Base-by-base conservation (phyloP, 2,797 vertebrate genomes). In the Sebastes nivosus region DNA sequence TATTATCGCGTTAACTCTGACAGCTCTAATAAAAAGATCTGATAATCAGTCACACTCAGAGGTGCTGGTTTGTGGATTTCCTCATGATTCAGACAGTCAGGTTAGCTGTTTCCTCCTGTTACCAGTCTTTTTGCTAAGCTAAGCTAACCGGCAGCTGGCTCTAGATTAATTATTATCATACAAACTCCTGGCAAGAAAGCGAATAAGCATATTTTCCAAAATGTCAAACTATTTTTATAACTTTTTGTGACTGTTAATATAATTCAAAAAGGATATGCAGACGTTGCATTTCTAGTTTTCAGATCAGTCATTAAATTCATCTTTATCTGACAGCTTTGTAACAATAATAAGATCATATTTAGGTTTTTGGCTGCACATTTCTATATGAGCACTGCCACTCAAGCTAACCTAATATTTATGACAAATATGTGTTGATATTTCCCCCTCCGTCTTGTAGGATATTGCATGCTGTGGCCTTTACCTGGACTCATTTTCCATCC, bases 391-490 rank as follows among this genome's bases (percentile, higher is more conserved):
- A 29, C 61, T 67, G 38, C 20, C 27, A 63, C 54, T 66, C 12
- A 50, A 50, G 5, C 25, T 58, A 20, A 11, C 32, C 18, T 57
- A 29, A 8, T 55, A 10, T 54, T 54, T 24, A n/a, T 72, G 22
- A 52, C 20, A 64, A 68, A 59, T 42, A 60, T 18, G 12, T 59
- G 16, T 69, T n/a, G 14, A 34, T 42, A 42, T 65, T 54, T 25
- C 32, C 27, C 6, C 29, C 20, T 54, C 60, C 46, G 50, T 67
- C 63, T 68, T 66, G 16, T 55, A 54, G 32, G 34, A 78, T 55
- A 34, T 60, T 78, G 14, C 67, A 38, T 80, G 60, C 74, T 68
- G 46, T 80, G 70, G 46, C 60, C 77, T 76, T 71, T 77, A 82
- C 68, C 58, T 24, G 8, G 57, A 50, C 59, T 79, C n/a, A 64